Evolutionary conservation across 2,113 vertebrate genomes (phyloP).

Genomic region (Falcunculus frontatus): DNA sequence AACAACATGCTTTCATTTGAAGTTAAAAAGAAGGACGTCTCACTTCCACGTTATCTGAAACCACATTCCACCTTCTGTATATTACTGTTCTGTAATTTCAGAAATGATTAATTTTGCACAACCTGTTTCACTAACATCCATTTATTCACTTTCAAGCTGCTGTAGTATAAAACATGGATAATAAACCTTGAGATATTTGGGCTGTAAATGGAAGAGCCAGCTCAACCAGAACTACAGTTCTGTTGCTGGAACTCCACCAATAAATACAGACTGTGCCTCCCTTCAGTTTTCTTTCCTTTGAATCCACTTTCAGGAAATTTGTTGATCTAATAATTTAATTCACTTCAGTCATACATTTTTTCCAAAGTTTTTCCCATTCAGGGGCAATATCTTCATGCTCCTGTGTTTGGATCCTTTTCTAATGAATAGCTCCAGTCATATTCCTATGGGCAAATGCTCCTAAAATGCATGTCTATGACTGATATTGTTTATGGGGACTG

Average conservation of each 20-base stretch:
- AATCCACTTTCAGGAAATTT: neutral
- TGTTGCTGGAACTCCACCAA: neutral
- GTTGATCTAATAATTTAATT: neutral
- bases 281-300: neutral
- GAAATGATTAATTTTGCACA: neutral
- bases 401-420: neutral
- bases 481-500: neutral
- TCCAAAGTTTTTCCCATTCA: neutral
- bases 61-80: neutral
- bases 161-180: neutral
- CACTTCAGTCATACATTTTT: neutral
- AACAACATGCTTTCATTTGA: neutral
- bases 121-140: neutral
- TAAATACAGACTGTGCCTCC: neutral
- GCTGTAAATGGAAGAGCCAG: neutral
- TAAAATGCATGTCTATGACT: neutral
- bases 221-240: neutral
- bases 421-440: neutral
- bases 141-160: neutral
- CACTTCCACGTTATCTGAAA: neutral
- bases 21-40: neutral
- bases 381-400: neutral
- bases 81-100: neutral
- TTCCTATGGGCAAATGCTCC: neutral
- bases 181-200: neutral